These are phyloP conservation scores for Tragelaphus imberbis DNA, from an alignment of 2,113 vertebrate genomes.

Conservation along the genomic window DNA sequence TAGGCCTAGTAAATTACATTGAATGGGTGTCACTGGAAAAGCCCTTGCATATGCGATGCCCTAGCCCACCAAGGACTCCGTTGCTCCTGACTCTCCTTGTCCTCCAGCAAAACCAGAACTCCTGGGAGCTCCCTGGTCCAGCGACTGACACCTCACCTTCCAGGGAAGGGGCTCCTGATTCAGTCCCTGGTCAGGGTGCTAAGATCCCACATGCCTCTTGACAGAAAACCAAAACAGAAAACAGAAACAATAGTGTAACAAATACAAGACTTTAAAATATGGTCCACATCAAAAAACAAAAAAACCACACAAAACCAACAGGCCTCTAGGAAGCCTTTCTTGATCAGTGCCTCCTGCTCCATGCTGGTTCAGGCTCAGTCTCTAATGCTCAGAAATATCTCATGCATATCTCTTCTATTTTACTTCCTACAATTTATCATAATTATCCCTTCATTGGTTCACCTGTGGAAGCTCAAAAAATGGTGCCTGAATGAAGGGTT, in stretches of 20 bases:
- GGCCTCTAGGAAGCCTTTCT: neutral
- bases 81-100: neutral
- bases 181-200: neutral
- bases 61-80: neutral
- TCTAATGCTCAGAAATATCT: neutral
- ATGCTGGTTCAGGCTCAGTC: accelerated
- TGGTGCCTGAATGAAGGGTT: neutral
- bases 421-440: neutral
- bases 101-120: neutral
- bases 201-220: neutral
- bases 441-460: neutral
- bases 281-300: neutral
- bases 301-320: neutral
- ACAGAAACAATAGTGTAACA: neutral
- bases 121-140: neutral
- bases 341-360: neutral
- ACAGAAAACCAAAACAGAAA: neutral
- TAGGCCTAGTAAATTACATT: neutral
- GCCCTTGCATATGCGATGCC: accelerated
- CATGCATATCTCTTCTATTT: neutral
- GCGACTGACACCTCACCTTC: neutral
- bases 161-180: neutral
- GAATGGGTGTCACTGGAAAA: neutral
- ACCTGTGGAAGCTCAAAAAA: neutral
- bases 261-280: neutral